Evolutionary conservation across 2,113 vertebrate genomes (phyloP).

Genomic region (human (Homo sapiens)): DNA sequence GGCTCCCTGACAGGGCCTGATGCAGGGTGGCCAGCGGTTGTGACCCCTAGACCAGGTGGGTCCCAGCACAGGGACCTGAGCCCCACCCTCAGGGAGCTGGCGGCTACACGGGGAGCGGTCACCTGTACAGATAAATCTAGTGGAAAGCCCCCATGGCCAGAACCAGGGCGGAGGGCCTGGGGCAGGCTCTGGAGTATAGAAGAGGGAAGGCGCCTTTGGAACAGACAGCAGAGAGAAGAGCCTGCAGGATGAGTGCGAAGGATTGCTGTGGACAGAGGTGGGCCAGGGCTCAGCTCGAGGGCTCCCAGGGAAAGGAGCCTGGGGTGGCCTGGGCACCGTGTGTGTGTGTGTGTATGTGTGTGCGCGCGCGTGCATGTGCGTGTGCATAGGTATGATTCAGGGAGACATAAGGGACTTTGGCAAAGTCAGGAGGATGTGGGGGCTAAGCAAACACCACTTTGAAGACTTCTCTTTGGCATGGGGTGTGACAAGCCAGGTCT

Average conservation of each 20-base stretch:
- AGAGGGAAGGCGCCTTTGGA: not conserved
- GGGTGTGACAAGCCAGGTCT: not conserved
- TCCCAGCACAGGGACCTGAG: not conserved
- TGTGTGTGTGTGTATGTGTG: not conserved
- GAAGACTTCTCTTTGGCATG: not conserved
- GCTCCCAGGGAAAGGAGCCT: too few relatives aligned
- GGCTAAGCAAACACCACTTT: not conserved
- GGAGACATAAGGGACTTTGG: not conserved
- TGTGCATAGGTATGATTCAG: not conserved
- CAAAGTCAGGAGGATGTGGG: not conserved
- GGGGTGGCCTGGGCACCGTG: not conserved
- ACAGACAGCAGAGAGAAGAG: not conserved
- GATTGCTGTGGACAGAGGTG: not conserved
- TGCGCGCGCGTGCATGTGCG: not conserved
- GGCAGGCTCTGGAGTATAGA: not conserved
- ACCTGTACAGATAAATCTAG: too few relatives aligned
- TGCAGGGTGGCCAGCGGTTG: not conserved
- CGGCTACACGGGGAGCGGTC: not conserved
- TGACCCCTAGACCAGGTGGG: not conserved
- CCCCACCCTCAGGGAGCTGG: not conserved
- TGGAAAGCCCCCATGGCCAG: too few relatives aligned
- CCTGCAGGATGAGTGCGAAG: not conserved
- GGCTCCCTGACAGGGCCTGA: not conserved
- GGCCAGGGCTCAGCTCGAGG: not conserved
- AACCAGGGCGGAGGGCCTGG: not conserved